These are phyloP conservation scores for Helicolenus hilgendorfi DNA, from an alignment of 2,797 vertebrate species.

Conservation along the genomic window DNA sequence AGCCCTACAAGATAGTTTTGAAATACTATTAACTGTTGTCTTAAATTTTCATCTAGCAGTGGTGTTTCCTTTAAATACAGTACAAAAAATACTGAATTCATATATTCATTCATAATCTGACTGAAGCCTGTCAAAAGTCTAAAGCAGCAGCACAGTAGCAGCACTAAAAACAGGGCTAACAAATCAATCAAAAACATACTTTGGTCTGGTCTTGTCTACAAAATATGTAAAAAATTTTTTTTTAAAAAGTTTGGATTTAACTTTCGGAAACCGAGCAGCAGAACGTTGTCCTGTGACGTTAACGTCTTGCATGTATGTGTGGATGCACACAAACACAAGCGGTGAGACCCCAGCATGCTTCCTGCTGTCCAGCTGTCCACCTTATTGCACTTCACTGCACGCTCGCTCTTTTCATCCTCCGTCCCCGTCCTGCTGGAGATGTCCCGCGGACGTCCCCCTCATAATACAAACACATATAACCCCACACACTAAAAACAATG, in stretches of 20 bases:
- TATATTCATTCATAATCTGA: neutral
- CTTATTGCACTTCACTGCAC: slow-evolving; percentile 86
- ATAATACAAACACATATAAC: slow-evolving; percentile 62
- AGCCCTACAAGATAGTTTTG: neutral
- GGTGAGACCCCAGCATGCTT: slow-evolving; percentile 69
- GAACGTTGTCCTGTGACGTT: slow-evolving; percentile 62
- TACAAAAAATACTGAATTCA: slow-evolving; percentile 7
- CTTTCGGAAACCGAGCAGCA: slow-evolving; percentile 35
- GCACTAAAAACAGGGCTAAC: neutral
- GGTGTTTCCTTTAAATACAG: neutral
- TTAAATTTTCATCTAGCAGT: neutral
- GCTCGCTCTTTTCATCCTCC: slow-evolving; percentile 61
- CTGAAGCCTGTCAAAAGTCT: neutral
- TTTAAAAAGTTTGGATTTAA: slow-evolving; percentile 42
- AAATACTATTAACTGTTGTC: neutral
- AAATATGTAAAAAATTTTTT: slow-evolving; percentile 17
- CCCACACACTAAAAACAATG: slow-evolving; percentile 61
- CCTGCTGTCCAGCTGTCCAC: slow-evolving; percentile 90
- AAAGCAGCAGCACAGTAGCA: neutral
- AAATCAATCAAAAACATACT: slow-evolving; percentile 17
- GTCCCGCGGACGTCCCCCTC: slow-evolving; percentile 53
- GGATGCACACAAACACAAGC: slow-evolving; percentile 80
- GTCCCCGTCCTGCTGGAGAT: slow-evolving; percentile 56
- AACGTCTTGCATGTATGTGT: slow-evolving; percentile 68
- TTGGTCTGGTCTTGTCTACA: neutral